Conservation (phyloP, 2,888 invertebrate genomes). For the Microctonus hyperodae region DNA sequence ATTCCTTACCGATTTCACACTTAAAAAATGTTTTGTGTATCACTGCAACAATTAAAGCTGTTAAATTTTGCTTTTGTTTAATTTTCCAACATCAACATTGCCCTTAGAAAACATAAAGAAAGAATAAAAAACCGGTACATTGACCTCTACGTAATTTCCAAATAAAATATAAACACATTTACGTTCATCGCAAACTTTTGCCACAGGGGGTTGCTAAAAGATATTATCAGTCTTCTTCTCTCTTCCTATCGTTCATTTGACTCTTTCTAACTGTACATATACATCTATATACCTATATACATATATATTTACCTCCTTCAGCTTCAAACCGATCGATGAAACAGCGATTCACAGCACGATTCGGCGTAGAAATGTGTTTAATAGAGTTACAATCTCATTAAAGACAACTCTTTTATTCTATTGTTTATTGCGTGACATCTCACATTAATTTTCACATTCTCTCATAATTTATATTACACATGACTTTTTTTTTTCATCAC, state of each 20-base stretch:
- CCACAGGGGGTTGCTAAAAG: neutral
- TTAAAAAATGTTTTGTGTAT: no score
- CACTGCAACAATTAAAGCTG: no score
- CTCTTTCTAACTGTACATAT: no score
- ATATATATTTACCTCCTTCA: slow-evolving; percentile 17
- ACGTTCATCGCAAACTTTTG: slow-evolving; percentile 3
- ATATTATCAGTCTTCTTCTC: neutral
- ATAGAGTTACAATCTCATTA: slow-evolving; percentile 14
- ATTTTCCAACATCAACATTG: slow-evolving; percentile 1
- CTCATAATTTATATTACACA: neutral
- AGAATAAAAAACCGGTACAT: slow-evolving; percentile 17
- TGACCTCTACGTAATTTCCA: slow-evolving; percentile 22
- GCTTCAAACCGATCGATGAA: slow-evolving; percentile 25
- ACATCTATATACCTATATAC: no score
- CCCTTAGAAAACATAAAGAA: neutral
- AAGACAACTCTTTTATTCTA: neutral
- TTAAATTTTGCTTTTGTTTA: no score
- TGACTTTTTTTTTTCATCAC: neutral
- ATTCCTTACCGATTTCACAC: no score
- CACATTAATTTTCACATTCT: neutral
- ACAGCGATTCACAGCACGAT: slow-evolving; percentile 20
- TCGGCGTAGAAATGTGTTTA: slow-evolving; percentile 31
- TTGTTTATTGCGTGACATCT: slow-evolving; percentile 14
- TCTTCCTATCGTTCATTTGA: neutral
- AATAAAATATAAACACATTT: neutral